These are phyloP conservation scores for Laothoe populi DNA, from an alignment of 2,888 invertebrate genomes.

Conservation along the genomic window DNA sequence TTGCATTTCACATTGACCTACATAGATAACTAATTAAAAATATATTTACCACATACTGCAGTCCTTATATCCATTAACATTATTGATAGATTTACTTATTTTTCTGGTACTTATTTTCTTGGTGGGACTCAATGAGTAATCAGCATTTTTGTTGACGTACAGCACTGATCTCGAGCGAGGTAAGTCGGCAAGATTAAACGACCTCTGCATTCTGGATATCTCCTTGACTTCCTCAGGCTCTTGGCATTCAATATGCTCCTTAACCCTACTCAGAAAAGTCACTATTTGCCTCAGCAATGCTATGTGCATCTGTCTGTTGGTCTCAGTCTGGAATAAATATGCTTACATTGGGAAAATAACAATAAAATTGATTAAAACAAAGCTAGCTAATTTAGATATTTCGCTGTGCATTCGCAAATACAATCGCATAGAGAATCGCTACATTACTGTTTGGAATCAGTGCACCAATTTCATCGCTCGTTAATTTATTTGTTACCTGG, in stretches of 20 bases:
- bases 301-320: slow-evolving; percentile 89
- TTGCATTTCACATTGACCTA: neutral
- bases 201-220: slow-evolving; percentile 45
- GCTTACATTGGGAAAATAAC: slow-evolving; percentile 44
- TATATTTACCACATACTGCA: slow-evolving; percentile 62
- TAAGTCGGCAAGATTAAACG: slow-evolving; percentile 62
- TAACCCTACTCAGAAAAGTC: slow-evolving; percentile 87
- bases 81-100: slow-evolving; percentile 77
- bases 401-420: slow-evolving; percentile 46
- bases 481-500: slow-evolving; percentile 81
- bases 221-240: slow-evolving; percentile 46
- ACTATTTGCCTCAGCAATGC: slow-evolving; percentile 89
- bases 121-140: slow-evolving; percentile 56
- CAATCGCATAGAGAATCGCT: slow-evolving; percentile 47
- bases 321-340: slow-evolving; percentile 85
- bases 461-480: slow-evolving; percentile 53
- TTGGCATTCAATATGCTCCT: slow-evolving; percentile 85
- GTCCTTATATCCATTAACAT: slow-evolving; percentile 73
- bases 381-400: slow-evolving; percentile 32
- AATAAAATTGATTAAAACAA: slow-evolving; percentile 26
- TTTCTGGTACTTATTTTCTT: slow-evolving; percentile 71
- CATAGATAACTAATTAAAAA: slow-evolving; percentile 9
- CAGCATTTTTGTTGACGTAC: slow-evolving; percentile 69
- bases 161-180: slow-evolving; percentile 74
- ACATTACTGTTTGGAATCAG: slow-evolving; percentile 42